These are phyloP conservation scores for Caenorhabditis sulstoni DNA, from an alignment of 2,888 invertebrate genomes.

Conservation along the genomic window DNA sequence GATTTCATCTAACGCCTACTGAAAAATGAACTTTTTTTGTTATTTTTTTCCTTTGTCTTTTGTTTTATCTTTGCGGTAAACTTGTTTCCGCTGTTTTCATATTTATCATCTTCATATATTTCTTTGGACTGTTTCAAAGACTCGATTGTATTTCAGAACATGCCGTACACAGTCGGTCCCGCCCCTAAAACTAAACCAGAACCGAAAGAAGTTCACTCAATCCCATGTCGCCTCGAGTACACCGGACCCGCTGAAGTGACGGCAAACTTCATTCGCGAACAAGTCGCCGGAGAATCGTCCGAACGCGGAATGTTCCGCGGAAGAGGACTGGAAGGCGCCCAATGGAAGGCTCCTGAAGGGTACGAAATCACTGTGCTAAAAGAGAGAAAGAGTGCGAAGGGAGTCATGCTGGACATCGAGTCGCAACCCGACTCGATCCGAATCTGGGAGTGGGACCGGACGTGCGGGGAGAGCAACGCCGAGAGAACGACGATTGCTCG, in stretches of 20 bases:
- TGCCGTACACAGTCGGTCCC: conserved; percentile 45
- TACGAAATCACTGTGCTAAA: conserved; percentile 55
- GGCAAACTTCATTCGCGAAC: conserved; percentile 47
- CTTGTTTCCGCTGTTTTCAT: not conserved
- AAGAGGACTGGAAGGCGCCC: conserved; percentile 58
- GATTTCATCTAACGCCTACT: conserved; percentile 57
- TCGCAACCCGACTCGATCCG: conserved; percentile 14
- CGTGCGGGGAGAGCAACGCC: conserved; percentile 51
- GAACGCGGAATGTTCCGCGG: conserved; percentile 60
- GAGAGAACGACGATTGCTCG: conserved; percentile 46
- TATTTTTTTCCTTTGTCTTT: not conserved
- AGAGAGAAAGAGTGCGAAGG: conserved; percentile 56
- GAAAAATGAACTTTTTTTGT: not conserved
- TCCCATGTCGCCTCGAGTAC: conserved; percentile 71
- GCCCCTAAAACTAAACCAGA: conserved; percentile 20
- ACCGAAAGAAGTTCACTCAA: conserved; percentile 62
- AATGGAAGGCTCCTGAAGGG: conserved; percentile 45
- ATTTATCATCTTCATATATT: not conserved
- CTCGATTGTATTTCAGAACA: conserved; percentile 6
- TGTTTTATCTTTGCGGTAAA: too few relatives aligned
- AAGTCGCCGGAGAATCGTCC: conserved; percentile 31
- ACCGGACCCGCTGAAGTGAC: conserved; percentile 68
- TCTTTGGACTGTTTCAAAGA: not conserved
- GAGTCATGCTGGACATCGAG: conserved; percentile 48
- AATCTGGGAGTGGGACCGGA: conserved; percentile 58